Evolutionary conservation across 2,797 vertebrate species (phyloP).

Genomic region (Luscinia megarhynchos): DNA sequence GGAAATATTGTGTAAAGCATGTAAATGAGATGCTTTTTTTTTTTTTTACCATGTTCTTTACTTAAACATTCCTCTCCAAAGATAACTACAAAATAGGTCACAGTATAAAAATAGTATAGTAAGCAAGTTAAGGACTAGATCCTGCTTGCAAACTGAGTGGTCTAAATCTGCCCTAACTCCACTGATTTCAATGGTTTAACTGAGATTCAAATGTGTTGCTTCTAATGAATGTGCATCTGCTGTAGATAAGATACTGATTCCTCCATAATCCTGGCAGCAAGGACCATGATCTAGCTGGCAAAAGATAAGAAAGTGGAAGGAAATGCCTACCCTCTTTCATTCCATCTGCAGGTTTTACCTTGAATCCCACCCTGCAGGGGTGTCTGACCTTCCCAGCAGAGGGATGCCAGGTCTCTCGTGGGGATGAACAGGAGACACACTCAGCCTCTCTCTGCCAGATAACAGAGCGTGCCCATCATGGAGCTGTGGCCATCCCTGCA

Average conservation of each 20-base stretch:
- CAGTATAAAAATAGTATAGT: slow-evolving; percentile 54
- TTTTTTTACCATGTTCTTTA: neutral
- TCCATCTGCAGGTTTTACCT: neutral
- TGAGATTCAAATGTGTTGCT: neutral
- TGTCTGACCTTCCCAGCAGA: neutral
- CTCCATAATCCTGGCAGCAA: neutral
- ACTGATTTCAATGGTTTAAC: neutral
- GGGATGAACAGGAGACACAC: neutral
- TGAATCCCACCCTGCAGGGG: neutral
- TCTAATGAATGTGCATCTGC: neutral
- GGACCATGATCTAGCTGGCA: neutral
- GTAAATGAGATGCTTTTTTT: neutral
- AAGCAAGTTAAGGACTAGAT: slow-evolving; percentile 29
- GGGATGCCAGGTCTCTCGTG: neutral
- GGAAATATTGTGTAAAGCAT: neutral
- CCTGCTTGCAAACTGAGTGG: neutral
- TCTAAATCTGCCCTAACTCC: neutral
- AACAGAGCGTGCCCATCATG: rapidly evolving
- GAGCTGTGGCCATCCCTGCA: neutral
- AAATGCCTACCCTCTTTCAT: neutral
- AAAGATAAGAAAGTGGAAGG: neutral
- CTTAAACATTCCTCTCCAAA: slow-evolving; percentile 32
- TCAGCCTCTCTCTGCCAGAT: neutral
- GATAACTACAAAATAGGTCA: slow-evolving; percentile 65
- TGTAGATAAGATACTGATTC: neutral